Percentiles rank a stretch among this genome's conserved stretches.
Evolutionary conservation across 2,797 vertebrate genomes (phyloP).

Genomic region (Manis crassicaudata): DNA sequence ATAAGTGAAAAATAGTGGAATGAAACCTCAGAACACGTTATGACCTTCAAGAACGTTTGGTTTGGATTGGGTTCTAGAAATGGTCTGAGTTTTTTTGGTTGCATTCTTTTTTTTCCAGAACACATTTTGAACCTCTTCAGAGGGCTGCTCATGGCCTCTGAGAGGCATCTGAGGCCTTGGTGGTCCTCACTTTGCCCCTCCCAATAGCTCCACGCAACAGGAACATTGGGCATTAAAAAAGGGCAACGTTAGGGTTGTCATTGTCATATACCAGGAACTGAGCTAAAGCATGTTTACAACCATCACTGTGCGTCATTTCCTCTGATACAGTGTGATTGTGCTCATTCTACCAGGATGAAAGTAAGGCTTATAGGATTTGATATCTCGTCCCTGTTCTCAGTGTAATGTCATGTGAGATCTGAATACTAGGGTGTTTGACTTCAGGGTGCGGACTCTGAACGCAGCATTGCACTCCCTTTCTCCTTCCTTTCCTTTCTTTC

Average conservation of each 20-base stretch:
- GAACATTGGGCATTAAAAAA: not conserved
- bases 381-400: not conserved
- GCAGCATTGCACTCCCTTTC: not conserved
- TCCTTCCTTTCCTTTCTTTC: not conserved
- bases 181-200: not conserved
- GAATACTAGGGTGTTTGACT: not conserved
- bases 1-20: conserved; percentile 81
- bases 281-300: not conserved
- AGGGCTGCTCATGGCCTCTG: conserved; percentile 13
- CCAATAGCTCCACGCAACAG: not conserved
- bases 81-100: conserved; percentile 66
- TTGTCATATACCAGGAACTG: not conserved
- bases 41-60: conserved; percentile 81
- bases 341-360: not conserved
- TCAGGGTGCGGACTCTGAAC: not conserved
- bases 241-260: not conserved
- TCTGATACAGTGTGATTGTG: not conserved
- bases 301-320: not conserved
- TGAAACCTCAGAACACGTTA: conserved; percentile 80
- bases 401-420: not conserved
- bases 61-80: conserved; percentile 79
- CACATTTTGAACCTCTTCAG: conserved; percentile 60
- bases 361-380: not conserved
- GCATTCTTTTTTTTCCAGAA: conserved; percentile 60
- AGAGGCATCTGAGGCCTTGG: not conserved